A percentile compares a stretch with the other conserved stretches of the same genome.
phyloP scores from a whole-genome alignment of 2,888 invertebrate species.

The Diabrotica balteata region DNA sequence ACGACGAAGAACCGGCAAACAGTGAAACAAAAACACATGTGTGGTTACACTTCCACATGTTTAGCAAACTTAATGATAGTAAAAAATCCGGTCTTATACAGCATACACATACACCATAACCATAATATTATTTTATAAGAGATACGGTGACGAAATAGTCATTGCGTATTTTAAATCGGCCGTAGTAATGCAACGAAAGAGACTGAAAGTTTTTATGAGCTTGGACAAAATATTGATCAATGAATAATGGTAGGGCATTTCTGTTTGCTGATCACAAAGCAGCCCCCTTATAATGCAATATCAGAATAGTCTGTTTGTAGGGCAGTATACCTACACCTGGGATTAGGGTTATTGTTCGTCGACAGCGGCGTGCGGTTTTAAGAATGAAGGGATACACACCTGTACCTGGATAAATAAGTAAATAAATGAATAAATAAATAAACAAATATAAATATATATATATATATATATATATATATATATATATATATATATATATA shows the following conservation, averaged over 20 bases:
- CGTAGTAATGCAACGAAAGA: not conserved
- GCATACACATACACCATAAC: too few relatives aligned
- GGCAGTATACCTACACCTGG: conserved; percentile 22
- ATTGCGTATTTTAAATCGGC: not conserved
- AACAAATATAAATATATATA: too few relatives aligned
- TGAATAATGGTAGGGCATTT: conserved; percentile 4
- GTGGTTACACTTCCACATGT: conserved; percentile 6
- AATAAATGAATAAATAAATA: too few relatives aligned
- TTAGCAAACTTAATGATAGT: conserved; percentile 5
- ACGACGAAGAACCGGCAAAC: too few relatives aligned
- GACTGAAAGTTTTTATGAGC: conserved; percentile 8
- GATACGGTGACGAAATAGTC: not conserved
- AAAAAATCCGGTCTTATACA: conserved; percentile 4
- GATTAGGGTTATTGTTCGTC: conserved; percentile 14
- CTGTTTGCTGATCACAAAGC: conserved; percentile 5
- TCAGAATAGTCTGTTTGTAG: conserved; percentile 18
- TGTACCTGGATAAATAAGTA: too few relatives aligned
- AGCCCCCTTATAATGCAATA: conserved; percentile 16
- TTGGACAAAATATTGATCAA: conserved; percentile 27
- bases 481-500: too few relatives aligned
- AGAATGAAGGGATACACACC: too few relatives aligned
- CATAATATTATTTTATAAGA: not conserved
- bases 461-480: too few relatives aligned
- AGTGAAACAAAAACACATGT: conserved; percentile 11
- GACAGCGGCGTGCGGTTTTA: conserved; percentile 7